Evolutionary conservation across 2,113 vertebrate genomes (phyloP), one percentile per base, ranked within the genome.

Genomic region (Pterocles gutturalis): DNA sequence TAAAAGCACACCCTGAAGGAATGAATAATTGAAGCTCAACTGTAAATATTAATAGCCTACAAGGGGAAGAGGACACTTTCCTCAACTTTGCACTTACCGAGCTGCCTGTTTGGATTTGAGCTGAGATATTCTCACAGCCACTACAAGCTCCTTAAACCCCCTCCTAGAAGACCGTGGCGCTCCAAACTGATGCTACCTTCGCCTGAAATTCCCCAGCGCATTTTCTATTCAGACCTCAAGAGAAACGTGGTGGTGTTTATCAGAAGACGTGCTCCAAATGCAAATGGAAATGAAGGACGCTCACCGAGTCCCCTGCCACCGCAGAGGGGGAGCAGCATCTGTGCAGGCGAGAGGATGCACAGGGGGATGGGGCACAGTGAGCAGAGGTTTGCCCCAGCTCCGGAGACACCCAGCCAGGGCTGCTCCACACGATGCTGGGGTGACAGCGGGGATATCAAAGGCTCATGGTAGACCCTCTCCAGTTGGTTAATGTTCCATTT

Each of bases 21-120:
- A 97, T 97, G 90, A 97, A 97, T 97, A 96, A 97, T 97, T 96
- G 85, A 97, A 92, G 92, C 65, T 53, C 7, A 10, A 82, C 17
- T 77, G 94, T 96, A 97, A 97, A 97, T 97, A 97, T 97, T 97
- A 94, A 97, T 96, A 78, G 78, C 64, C 79, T 90, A 83, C 94
- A 91, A 94, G 90, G 61, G 70, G 89, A 92, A 88, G 82, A 93
- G 77, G 90, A 89, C 85, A 81, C 67, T 94, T 93, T 28, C 65
- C 79, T 93, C 89, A 97, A 55, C 90, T 94, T 83, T 82, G 86
- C 87, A 90, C 94, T 96, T 95, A 95, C 57, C 0, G 0, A 96
- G 70, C 92, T 91, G 93, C 88, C 88, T 83, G 60, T 51, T 94
- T 81, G 45, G 79, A 95, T 83, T 75, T 87, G 82, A 88, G 85